Evolutionary conservation across 1,140 invertebrate genomes (phyloP), one percentile per base, ranked within the genome.

Genomic region (Lamellibrachia luymesi): DNA sequence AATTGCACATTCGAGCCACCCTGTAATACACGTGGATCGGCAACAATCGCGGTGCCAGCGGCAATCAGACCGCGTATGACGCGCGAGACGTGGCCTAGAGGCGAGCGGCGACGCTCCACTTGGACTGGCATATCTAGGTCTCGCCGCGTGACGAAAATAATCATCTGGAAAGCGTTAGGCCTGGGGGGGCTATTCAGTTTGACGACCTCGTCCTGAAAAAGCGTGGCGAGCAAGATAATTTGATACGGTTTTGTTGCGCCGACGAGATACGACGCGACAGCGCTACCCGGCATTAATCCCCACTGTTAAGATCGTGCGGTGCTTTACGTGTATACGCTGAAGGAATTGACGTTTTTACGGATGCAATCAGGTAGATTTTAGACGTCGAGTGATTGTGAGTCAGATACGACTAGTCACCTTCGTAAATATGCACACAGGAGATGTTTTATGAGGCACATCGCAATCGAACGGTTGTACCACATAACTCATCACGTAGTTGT

Each of bases 241-340:
- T 80, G 64, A 80, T 80, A 80, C 64, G 64, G 64, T 80, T 80
- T 80, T 80, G 64, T 80, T 80, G 64, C 64, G 64, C 64, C 64
- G 64, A 10, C 17, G 2, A 80, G 64, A 80, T 80, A 80, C 13
- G 64, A 10, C 64, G 64, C 64, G 64, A 80, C 64, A 80, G 64
- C 4, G 13, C 25, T 80, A 22, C 13, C 64, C 7, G 17, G 25
- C 64, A 4, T 22, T 80, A 80, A 80, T 10, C 64, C 2, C 25
- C 64, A 80, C 2, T 8, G 64, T 80, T 6, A 80, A 80, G 7
- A 22, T 80, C 64, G 64, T 80, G 64, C 25, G 64, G 64, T 80
- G 64, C 38, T 80, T 80, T 80, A 22, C 13, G 64, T 22, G 64
- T 80, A 22, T 6, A 22, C 25, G 25, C 64, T 8, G 64, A 6